These are phyloP conservation scores for Atherinosoma microstoma DNA, from an alignment of 2,797 vertebrate genomes.

Conservation along the genomic window DNA sequence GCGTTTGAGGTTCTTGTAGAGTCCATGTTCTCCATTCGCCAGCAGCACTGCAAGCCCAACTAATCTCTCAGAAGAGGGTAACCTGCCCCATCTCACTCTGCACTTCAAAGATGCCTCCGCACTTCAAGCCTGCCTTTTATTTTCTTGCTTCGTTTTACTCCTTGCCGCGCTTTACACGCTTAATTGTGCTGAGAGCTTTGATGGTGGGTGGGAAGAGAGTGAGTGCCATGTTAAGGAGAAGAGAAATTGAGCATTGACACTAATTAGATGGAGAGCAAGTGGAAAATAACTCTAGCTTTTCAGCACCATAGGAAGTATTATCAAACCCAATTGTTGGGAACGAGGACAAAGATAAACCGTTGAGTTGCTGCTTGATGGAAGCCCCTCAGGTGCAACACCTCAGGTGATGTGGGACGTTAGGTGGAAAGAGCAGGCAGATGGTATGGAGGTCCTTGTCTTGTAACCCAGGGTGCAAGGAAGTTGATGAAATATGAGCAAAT, in stretches of 20 bases:
- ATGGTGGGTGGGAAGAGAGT: slow-evolving; percentile 73
- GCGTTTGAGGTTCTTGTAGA: slow-evolving; percentile 4
- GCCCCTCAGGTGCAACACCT: slow-evolving; percentile 29
- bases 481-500: slow-evolving; percentile 35
- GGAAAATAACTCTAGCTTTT: slow-evolving; percentile 31
- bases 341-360: slow-evolving; percentile 17
- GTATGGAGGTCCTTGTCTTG: slow-evolving; percentile 30
- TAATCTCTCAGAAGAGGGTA: slow-evolving; percentile 59
- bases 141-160: slow-evolving; percentile 31
- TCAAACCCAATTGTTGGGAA: slow-evolving; percentile 37
- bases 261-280: slow-evolving; percentile 77
- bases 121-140: slow-evolving; percentile 54
- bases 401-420: slow-evolving; percentile 23
- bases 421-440: slow-evolving; percentile 30
- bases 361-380: slow-evolving; percentile 35
- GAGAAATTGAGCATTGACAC: slow-evolving; percentile 73
- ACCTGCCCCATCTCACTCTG: slow-evolving; percentile 70
- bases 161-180: slow-evolving; percentile 61
- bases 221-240: slow-evolving; percentile 48
- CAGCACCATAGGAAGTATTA: slow-evolving; percentile 43
- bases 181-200: slow-evolving; percentile 82
- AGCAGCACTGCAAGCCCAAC: slow-evolving; percentile 52
- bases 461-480: slow-evolving; percentile 20
- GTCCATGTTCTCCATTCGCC: slow-evolving; percentile 33
- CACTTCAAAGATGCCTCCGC: slow-evolving; percentile 77